These are phyloP conservation scores for Phrynocephalus vlangalii DNA, from an alignment of 2,797 vertebrate species.

Conservation along the genomic window DNA sequence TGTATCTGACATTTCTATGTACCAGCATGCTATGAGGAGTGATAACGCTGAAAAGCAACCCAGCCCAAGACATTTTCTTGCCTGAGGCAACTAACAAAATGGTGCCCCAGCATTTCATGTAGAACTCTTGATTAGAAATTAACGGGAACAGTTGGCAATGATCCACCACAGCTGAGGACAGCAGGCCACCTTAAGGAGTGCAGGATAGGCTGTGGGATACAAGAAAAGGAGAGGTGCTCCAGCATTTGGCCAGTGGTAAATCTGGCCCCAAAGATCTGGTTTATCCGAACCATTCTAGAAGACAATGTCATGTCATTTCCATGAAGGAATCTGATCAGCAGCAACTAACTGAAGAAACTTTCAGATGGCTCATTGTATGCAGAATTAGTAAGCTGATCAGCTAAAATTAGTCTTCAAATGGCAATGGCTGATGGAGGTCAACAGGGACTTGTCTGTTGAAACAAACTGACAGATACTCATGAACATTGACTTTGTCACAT, in stretches of 20 bases:
- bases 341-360: not conserved
- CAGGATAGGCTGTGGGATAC: not conserved
- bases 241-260: not conserved
- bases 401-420: not conserved
- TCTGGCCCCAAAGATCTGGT: not conserved
- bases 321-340: not conserved
- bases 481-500: not conserved
- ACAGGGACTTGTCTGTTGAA: not conserved
- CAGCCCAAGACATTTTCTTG: not conserved
- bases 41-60: not conserved
- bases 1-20: not conserved
- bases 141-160: not conserved
- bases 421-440: not conserved
- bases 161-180: not conserved
- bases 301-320: not conserved
- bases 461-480: not conserved
- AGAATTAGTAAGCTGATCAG: not conserved
- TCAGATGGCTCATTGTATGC: not conserved
- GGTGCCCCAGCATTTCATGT: no score
- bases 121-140: not conserved
- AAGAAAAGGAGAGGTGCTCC: no score
- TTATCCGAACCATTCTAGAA: not conserved
- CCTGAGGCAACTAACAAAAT: not conserved
- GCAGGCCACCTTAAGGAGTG: not conserved
- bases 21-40: not conserved